These are phyloP conservation scores for Micropoecilia bifurca DNA, from an alignment of 2,797 vertebrate genomes.

Conservation along the genomic window DNA sequence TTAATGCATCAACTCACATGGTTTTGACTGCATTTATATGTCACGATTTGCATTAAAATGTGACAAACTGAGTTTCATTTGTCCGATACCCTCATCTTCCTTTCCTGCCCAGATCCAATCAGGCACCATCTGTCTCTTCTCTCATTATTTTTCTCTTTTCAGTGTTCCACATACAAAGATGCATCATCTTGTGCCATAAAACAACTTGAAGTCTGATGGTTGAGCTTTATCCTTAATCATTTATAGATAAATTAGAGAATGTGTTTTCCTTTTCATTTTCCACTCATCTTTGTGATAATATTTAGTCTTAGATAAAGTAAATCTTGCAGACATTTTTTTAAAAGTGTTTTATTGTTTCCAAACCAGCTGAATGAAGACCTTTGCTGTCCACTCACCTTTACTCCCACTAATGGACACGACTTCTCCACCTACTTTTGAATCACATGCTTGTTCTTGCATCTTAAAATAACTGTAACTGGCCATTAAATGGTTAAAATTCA, in stretches of 20 bases:
- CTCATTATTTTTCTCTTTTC: not conserved
- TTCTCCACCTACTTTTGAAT: not conserved
- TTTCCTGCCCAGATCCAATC: not conserved
- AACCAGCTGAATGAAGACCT: not conserved
- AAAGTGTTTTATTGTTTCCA: not conserved
- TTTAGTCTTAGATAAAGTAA: not conserved
- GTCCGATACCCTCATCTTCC: not conserved
- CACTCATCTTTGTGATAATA: not conserved
- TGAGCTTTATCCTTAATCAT: not conserved
- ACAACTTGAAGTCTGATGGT: not conserved
- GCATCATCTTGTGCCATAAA: not conserved
- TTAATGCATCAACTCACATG: not conserved
- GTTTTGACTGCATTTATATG: not conserved
- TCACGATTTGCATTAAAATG: not conserved
- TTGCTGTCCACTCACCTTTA: not conserved
- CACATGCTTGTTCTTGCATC: not conserved
- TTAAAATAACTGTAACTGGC: not conserved
- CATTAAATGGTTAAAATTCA: not conserved
- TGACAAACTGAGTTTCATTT: not conserved
- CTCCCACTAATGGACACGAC: not conserved
- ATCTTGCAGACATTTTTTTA: not conserved
- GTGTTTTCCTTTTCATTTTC: not conserved
- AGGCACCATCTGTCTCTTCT: not conserved
- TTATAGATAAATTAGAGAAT: not conserved
- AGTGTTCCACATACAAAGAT: not conserved